Conservation (phyloP, 2,888 invertebrate species). For the Ferdinandea cuprea region DNA sequence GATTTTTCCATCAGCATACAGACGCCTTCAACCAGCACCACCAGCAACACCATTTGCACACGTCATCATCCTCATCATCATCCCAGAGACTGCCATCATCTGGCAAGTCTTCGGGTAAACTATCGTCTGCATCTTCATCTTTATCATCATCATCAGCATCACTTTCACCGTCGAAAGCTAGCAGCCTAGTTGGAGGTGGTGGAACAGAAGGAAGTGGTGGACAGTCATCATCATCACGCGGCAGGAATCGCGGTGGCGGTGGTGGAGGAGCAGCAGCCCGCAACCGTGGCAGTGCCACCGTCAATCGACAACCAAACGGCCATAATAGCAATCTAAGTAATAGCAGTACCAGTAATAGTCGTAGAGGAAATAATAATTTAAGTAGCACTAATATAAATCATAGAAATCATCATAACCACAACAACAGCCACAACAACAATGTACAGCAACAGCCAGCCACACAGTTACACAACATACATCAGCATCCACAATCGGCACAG, state of each 20-base stretch:
- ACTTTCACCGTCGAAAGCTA: slow-evolving; percentile 64
- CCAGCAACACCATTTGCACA: slow-evolving; percentile 64
- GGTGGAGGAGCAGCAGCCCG: slow-evolving; percentile 37
- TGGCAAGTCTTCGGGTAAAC: slow-evolving; percentile 58
- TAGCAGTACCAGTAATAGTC: slow-evolving; percentile 75
- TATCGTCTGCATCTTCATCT: slow-evolving; percentile 28
- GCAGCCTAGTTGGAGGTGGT: slow-evolving; percentile 78
- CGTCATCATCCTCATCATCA: slow-evolving; percentile 74
- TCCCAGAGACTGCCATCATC: slow-evolving; percentile 55
- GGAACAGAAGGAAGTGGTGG: slow-evolving; percentile 75
- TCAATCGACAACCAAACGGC: slow-evolving; percentile 76
- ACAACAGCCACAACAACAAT: slow-evolving; percentile 71
- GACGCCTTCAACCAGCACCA: slow-evolving; percentile 67
- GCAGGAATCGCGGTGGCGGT: slow-evolving; percentile 45
- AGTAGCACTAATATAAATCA: slow-evolving; percentile 79
- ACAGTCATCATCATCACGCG: slow-evolving; percentile 56
- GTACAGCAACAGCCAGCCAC: slow-evolving; percentile 75
- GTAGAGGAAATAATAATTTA: slow-evolving; percentile 78
- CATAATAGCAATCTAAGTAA: slow-evolving; percentile 78
- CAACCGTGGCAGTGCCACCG: slow-evolving; percentile 75
- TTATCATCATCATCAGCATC: slow-evolving; percentile 24
- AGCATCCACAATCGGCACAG: slow-evolving; percentile 76
- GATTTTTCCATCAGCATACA: slow-evolving; percentile 81
- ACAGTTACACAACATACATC: slow-evolving; percentile 68
- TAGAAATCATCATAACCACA: slow-evolving; percentile 75